Percentiles rank a stretch among this genome's conserved stretches.
Evolutionary conservation across 2,113 vertebrate genomes (phyloP).

Genomic region (Aegotheles bennettii): DNA sequence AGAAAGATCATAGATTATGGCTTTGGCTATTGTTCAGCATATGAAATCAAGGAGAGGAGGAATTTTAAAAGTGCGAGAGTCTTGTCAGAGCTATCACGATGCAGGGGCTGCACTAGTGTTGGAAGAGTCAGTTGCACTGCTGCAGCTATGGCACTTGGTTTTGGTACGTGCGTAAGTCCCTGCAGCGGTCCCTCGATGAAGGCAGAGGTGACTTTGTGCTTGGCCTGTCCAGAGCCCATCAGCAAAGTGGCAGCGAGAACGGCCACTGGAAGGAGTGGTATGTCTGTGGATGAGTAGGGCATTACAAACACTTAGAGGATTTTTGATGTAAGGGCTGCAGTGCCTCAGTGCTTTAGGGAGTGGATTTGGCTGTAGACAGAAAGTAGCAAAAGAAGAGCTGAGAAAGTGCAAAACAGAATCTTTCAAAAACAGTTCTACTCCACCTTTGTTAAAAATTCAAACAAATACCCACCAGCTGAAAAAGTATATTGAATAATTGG

Average conservation of each 20-base stretch:
- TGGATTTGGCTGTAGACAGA: background rate
- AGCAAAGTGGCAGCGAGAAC: background rate
- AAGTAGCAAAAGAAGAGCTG: background rate
- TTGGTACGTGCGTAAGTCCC: accelerated
- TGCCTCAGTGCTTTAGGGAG: background rate
- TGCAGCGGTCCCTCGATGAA: background rate
- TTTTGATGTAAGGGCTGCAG: background rate
- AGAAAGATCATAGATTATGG: background rate
- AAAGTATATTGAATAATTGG: slow-evolving; percentile 54
- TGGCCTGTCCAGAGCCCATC: background rate
- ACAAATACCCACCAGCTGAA: slow-evolving; percentile 45
- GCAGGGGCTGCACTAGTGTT: background rate
- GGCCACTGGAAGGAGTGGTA: background rate
- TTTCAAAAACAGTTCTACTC: background rate
- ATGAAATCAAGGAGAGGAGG: background rate
- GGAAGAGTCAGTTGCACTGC: background rate
- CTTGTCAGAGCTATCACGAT: background rate
- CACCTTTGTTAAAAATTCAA: slow-evolving; percentile 47
- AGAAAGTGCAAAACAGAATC: background rate
- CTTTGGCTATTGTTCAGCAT: background rate
- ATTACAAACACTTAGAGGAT: background rate
- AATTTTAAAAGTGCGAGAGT: background rate
- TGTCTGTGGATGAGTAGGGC: background rate
- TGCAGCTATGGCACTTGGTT: background rate
- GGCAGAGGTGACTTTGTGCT: background rate